Evolutionary conservation across 1,140 invertebrate species (phyloP), one percentile per base, ranked within the genome.

Genomic region (Tachypleus tridentatus): DNA sequence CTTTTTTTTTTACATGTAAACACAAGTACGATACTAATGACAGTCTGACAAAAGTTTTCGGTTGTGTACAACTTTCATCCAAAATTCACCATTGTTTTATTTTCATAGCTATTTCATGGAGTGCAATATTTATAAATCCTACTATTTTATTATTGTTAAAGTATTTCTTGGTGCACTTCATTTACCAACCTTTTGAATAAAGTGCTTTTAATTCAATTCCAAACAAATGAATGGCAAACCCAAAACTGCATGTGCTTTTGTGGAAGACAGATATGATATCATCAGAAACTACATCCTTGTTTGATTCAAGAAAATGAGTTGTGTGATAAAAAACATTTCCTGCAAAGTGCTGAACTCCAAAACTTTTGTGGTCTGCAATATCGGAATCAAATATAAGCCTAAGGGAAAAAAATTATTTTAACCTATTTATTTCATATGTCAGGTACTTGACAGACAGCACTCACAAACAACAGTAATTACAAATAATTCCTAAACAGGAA

Each of bases 141-240:
- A 29, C 29, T 2, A 29, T 29, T 29, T 29, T 29, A 29, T 29
- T 29, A 4, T 11, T n/a, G 10, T 54, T 10, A 57, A 58, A 51
- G 9, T 49, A 9, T 62, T 7, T 54, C 7, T 29, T 29, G 29
- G 29, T 29, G 29, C 29, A 29, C 29, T 29, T 29, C 29, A 57
- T 4, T 57, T 9, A 11, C 56, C 8, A 54, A 67, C 90, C 88
- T 62, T 85, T 80, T 4, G 87, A 85, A 73, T 87, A 89, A 10
- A 93, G 77, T 1, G 89, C 87, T 79, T 93, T 93, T 53, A 95
- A 77, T 75, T 96, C 93, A 56, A 87, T 88, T 0, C 90, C 89
- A 76, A 95, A 96, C 1, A 96, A 78, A 76, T 95, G 91, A 4
- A 90, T 93, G 0, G 90, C 92, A 76, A 96, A 96, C 7, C 91